Evolutionary conservation across 2,888 invertebrate genomes (phyloP).

Genomic region (Gerris lacustris): DNA sequence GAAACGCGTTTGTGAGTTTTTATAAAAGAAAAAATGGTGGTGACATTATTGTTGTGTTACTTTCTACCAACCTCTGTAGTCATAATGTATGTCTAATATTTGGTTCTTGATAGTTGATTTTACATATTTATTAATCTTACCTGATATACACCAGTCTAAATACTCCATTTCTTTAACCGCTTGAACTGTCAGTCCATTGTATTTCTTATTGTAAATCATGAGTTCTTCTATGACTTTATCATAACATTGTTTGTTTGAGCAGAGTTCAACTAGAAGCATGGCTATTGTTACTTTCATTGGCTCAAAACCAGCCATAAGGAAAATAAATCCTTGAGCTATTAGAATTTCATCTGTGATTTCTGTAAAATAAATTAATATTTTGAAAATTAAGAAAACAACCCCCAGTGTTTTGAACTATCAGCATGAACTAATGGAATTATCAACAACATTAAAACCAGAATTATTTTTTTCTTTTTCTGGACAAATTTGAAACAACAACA

Average conservation of each 20-base stretch:
- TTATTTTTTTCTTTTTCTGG: too few species aligned
- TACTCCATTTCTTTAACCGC: background rate
- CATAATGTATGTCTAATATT: too few species aligned
- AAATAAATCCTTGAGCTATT: background rate
- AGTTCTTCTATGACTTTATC: background rate
- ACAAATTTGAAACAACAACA: too few species aligned
- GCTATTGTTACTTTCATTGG: background rate
- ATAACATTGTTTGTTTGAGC: background rate
- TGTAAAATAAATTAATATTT: background rate
- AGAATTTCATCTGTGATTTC: background rate
- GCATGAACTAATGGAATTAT: too few species aligned
- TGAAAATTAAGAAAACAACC: too few species aligned
- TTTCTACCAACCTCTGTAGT: too few species aligned
- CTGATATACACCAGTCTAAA: background rate
- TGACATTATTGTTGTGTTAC: too few species aligned
- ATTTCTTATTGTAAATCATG: background rate
- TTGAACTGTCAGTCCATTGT: background rate
- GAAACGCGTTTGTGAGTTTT: too few species aligned
- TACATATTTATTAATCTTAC: background rate
- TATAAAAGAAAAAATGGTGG: too few species aligned
- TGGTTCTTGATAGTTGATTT: too few species aligned
- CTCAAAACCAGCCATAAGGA: background rate
- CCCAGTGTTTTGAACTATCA: too few species aligned
- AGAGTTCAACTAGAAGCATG: background rate
- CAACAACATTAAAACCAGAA: too few species aligned